Evolutionary conservation across 2,113 vertebrate genomes (phyloP), one percentile per base, ranked within the genome.

Genomic region (Engraulis encrasicolus): DNA sequence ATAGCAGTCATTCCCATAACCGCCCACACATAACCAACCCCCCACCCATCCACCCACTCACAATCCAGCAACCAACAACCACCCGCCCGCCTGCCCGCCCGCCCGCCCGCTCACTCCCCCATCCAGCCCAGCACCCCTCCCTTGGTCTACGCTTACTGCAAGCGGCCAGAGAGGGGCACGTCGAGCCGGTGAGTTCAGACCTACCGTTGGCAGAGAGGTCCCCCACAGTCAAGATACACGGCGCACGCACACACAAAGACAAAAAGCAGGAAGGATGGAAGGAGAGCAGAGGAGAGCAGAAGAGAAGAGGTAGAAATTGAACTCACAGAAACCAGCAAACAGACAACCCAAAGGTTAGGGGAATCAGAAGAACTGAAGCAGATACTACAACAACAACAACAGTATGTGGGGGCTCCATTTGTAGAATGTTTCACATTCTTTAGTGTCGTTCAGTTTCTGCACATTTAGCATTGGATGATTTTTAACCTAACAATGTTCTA

Each of bases 151-250:
- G 91, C 93, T 93, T 94, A 93, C 91, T 89, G 90, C 92, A 92
- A 91, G 90, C 87, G 85, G 91, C 93, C 93, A 93, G 93, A 92
- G 92, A 91, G 92, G 94, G 92, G 93, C n/a, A n/a, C n/a, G n/a
- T n/a, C n/a, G n/a, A n/a, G 50, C 86, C 93, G 91, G 81, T 90
- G 93, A 93, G 90, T 83, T 94, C 93, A 94, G 90, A 95, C 95
- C 95, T 95, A 95, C 95, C 94, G 93, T 95, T 92, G 90, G 91
- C 91, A 90, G 89, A 91, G 93, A 88, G 90, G 93, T 95, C 94
- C 94, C 93, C 92, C 92, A 94, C 93, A 94, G 94, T 95, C 94
- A 95, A 94, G 94, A 95, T 93, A 95, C 92, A 95, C 91, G 93
- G 90, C 92, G 93, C 94, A 95, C 94, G 94, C 92, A 94, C 93